Percentiles rank a stretch among this genome's conserved stretches.
Conservation (phyloP, 2,113 vertebrate species). For the Sinocyclocheilus anophthalmus region DNA sequence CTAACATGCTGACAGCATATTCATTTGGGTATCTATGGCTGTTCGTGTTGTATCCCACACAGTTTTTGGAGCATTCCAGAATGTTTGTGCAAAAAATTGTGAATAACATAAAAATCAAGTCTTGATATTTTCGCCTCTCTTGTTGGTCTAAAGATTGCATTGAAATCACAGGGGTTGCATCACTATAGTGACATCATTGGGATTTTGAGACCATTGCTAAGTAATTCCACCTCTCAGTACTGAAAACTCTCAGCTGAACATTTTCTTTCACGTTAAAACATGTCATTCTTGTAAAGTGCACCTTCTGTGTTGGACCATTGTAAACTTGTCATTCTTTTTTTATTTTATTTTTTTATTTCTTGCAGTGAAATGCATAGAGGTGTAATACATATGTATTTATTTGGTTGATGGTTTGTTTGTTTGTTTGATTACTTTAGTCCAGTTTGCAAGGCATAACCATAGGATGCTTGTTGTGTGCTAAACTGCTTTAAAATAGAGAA, state of each 20-base stretch:
- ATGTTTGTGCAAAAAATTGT: neutral
- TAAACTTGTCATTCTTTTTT: neutral
- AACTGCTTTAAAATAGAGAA: neutral
- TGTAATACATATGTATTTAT: neutral
- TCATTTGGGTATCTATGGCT: neutral
- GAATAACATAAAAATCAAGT: neutral
- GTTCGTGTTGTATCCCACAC: neutral
- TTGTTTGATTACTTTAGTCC: neutral
- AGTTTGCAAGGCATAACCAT: neutral
- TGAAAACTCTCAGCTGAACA: neutral
- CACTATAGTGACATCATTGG: slow-evolving; percentile 21
- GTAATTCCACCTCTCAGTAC: neutral
- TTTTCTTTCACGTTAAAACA: neutral
- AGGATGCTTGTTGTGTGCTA: neutral
- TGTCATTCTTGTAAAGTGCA: neutral
- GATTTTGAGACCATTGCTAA: slow-evolving; percentile 24
- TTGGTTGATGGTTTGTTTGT: neutral
- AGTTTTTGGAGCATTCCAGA: neutral
- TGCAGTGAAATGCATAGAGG: neutral
- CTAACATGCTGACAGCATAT: neutral
- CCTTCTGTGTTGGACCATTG: neutral
- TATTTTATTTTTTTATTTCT: neutral
- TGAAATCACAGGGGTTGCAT: slow-evolving; percentile 20
- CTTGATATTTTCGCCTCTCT: neutral
- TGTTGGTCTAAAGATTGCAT: neutral